phyloP scores from a whole-genome alignment of 2,113 vertebrate species.

The Tychaedon coryphoeus region DNA sequence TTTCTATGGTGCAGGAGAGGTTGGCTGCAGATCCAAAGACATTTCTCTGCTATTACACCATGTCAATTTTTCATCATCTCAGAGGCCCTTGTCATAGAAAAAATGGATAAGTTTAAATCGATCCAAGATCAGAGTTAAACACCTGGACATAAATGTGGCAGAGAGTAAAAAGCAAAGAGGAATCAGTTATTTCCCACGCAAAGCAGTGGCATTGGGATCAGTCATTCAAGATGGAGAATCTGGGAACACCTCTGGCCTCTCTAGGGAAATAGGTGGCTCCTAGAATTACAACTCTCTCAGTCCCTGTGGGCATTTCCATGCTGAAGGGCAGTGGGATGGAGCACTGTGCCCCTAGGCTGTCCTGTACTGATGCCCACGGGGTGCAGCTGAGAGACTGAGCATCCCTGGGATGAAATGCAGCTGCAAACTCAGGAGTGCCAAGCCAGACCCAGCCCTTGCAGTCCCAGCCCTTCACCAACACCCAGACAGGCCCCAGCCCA shows the following conservation, averaged over 20 bases:
- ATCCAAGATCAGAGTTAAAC: constrained; percentile 47
- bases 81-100: neutral
- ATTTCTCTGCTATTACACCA: constrained; percentile 26
- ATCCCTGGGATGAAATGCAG: neutral
- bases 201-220: neutral
- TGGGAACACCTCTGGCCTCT: neutral
- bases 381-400: neutral
- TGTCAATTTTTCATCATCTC: constrained; percentile 52
- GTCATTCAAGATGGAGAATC: neutral
- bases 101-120: constrained; percentile 25
- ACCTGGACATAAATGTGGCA: neutral
- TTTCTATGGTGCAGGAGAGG: neutral
- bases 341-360: rapidly evolving
- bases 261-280: neutral
- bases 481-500: neutral
- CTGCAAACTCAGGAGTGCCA: neutral
- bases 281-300: neutral
- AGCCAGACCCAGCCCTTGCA: neutral
- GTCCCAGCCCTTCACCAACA: neutral
- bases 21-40: neutral
- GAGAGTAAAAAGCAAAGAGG: neutral
- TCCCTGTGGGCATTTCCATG: neutral
- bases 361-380: neutral
- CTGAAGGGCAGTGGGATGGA: neutral
- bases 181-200: neutral